Evolutionary conservation across 2,888 invertebrate species (phyloP), one percentile per base, ranked within the genome.

Genomic region (Troides aeacus): DNA sequence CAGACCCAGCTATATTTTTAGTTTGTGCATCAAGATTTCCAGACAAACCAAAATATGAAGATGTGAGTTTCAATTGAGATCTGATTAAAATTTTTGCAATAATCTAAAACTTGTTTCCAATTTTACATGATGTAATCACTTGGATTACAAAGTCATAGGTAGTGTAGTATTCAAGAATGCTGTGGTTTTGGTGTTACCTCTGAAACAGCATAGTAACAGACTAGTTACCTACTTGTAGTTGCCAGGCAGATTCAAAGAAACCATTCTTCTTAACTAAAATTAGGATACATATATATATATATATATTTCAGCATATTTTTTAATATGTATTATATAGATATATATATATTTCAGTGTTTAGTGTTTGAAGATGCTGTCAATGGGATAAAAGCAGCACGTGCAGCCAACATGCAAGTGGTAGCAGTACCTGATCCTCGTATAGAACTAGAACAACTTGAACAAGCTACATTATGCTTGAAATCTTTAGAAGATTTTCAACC

Each of bases 281-380:
- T 3, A 30, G 30, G 0, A 21, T 21, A 21, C 21, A 39, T 10
- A 15, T 18, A 53, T 15, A 53, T n/a, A n/a, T 53, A 5, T 59
- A 36, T 89, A n/a, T n/a, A 39, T 10, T 39, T 8, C 7, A 39
- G 39, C 39, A 39, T 10, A 39, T 1, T 39, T 10, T 39, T 39
- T 39, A 39, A 39, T 39, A 39, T 8, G 1, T 8, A 39, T 53
- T 18, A 5, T 53, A 21, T 21, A 21, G 21, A 15, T 18, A 53
- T 15, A 53, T 15, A 53, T 53, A 5, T 59, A 36, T 89, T 90
- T 64, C 88, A 95, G 95, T 96, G 97, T 81, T 87, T 98, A 71
- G 97, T 97, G 0, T 96, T 98, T 85, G 98, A 98, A 92, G 98
- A 98, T 90, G 96, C 98, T 4, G 96, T 96, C 0, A 97, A 97